Conservation (phyloP, 2,113 vertebrate genomes). For the Thunnus maccoyii region DNA sequence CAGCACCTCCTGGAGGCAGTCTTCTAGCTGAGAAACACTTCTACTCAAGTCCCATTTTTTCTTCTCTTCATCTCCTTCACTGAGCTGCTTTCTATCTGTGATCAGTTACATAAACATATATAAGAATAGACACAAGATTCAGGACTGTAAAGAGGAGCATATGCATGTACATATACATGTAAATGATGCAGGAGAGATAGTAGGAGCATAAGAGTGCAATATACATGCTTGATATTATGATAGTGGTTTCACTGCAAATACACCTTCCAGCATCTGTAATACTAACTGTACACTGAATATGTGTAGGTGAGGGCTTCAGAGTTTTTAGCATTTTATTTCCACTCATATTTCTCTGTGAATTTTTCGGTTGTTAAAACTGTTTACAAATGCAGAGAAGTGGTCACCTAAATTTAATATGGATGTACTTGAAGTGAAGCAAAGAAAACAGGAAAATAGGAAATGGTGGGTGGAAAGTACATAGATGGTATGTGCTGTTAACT, state of each 20-base stretch:
- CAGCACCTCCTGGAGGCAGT: slow-evolving; percentile 87
- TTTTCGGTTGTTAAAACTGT: neutral
- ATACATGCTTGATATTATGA: no score
- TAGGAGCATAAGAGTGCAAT: neutral
- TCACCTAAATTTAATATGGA: neutral
- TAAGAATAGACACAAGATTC: neutral
- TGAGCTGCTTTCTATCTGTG: slow-evolving; percentile 39
- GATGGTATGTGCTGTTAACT: slow-evolving; percentile 28
- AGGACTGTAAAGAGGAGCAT: neutral
- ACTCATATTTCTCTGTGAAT: neutral
- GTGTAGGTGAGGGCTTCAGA: neutral
- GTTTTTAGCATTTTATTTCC: neutral
- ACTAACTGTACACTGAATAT: neutral
- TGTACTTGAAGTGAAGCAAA: neutral
- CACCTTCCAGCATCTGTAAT: neutral
- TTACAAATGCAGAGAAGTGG: neutral
- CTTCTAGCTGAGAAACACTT: slow-evolving; percentile 85
- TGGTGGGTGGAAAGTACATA: neutral
- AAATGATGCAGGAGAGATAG: neutral
- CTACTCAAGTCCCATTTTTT: slow-evolving; percentile 60
- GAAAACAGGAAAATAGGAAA: slow-evolving; percentile 26
- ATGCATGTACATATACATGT: neutral
- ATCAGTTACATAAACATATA: neutral
- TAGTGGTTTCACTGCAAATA: neutral
- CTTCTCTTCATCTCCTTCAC: neutral